A percentile compares a stretch with the other conserved stretches of the same genome.
Evolutionary conservation across 1,140 invertebrate species (phyloP).

Genomic region (Drosophila busckii): DNA sequence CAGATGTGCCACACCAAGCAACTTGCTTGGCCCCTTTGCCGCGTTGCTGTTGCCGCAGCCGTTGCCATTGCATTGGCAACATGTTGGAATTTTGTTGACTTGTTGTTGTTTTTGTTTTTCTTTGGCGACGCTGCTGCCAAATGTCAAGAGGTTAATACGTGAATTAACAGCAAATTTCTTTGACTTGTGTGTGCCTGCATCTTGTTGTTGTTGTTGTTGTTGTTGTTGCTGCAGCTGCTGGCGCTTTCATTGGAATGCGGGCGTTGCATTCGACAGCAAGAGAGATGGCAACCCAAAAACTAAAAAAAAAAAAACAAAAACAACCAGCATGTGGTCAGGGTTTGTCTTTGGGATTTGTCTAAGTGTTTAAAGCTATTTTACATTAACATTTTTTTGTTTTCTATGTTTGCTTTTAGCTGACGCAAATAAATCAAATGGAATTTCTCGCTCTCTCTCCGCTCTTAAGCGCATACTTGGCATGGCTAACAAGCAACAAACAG

Average conservation of each 20-base stretch:
- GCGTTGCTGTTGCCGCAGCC: background rate
- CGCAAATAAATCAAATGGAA: conserved; percentile 60
- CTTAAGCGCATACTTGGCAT: conserved; percentile 44
- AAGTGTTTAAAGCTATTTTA: conserved; percentile 56
- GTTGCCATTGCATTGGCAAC: too few relatives aligned
- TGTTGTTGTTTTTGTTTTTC: conserved; percentile 43
- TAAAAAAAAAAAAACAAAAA: too few relatives aligned
- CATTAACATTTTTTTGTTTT: conserved; percentile 56
- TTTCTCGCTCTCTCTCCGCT: too few relatives aligned
- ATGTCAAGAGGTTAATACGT: conserved; percentile 78
- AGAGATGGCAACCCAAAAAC: conserved; percentile 8
- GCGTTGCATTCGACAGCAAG: conserved; percentile 43
- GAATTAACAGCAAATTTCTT: conserved; percentile 78
- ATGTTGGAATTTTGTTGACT: conserved; percentile 71
- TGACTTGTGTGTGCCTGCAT: conserved; percentile 69
- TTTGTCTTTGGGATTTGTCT: conserved; percentile 32
- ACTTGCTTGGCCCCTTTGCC: background rate
- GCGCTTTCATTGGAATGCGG: conserved; percentile 72
- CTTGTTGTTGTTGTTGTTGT: conserved; percentile 16
- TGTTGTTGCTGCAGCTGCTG: conserved; percentile 48
- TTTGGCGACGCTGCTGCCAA: conserved; percentile 64
- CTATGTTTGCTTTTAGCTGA: conserved; percentile 15
- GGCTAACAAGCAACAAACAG: conserved; percentile 26
- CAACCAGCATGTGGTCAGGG: conserved; percentile 51
- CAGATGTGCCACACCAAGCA: conserved; percentile 55